These are phyloP conservation scores for Epinephelus fuscoguttatus DNA, from an alignment of 2,113 vertebrate genomes.

Conservation along the genomic window DNA sequence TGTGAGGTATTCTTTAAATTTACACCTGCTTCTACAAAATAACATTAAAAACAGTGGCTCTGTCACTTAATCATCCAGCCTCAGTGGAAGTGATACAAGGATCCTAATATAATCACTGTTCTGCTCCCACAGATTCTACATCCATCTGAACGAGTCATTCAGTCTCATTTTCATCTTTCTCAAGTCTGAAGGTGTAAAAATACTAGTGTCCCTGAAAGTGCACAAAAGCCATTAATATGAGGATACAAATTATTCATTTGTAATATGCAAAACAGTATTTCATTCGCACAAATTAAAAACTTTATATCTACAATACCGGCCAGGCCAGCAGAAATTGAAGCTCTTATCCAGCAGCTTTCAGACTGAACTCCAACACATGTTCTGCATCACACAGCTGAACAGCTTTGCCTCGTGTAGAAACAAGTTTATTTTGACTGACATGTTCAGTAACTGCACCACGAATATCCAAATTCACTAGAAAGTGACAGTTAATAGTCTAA, in stretches of 20 bases:
- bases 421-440: neutral
- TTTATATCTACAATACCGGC: neutral
- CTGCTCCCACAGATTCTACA: neutral
- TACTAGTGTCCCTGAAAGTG: neutral
- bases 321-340: neutral
- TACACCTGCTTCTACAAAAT: constrained; percentile 2
- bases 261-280: neutral
- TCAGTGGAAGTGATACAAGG: neutral
- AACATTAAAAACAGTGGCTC: constrained; percentile 17
- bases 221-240: neutral
- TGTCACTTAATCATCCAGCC: constrained; percentile 7
- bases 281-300: neutral
- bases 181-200: neutral
- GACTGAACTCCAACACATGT: neutral
- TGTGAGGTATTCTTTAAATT: neutral
- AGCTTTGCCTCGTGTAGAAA: neutral
- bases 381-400: neutral
- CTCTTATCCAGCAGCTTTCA: neutral
- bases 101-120: constrained; percentile 25
- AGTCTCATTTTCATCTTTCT: constrained; percentile 12
- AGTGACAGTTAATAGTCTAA: neutral
- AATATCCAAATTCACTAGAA: neutral
- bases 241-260: neutral
- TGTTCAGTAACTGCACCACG: neutral
- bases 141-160: neutral